Percentiles rank a stretch among this genome's conserved stretches.
These are phyloP conservation scores for Elymnias hypermnestra DNA, from an alignment of 1,140 invertebrate genomes.

Conservation along the genomic window DNA sequence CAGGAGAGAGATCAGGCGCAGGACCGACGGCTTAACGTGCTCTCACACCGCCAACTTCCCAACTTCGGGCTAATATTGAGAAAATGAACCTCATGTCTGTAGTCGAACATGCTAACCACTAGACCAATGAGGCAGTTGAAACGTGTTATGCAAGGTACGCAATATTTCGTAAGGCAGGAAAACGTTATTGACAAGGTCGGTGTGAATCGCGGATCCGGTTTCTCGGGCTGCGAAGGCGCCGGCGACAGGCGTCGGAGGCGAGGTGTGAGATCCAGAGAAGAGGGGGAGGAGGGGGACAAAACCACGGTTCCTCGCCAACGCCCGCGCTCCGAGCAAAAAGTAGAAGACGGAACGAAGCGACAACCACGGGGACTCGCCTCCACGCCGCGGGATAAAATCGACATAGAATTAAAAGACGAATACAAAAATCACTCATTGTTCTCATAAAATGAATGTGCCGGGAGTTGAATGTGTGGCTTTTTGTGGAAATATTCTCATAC, in stretches of 20 bases:
- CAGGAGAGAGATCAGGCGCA: too few relatives aligned
- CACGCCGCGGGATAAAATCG: constrained; percentile 64
- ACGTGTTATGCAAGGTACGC: too few relatives aligned
- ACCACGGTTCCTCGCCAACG: constrained; percentile 50
- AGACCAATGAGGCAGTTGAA: too few relatives aligned
- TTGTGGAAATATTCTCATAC: constrained; percentile 75
- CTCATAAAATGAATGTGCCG: constrained; percentile 75
- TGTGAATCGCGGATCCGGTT: too few relatives aligned
- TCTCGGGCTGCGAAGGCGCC: constrained; percentile 36
- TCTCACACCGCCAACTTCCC: too few relatives aligned
- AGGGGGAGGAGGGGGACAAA: constrained; percentile 35
- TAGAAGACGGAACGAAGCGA: constrained; percentile 64
- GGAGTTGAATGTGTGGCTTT: constrained; percentile 72
- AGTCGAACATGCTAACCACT: too few relatives aligned
- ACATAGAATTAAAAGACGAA: constrained; percentile 73
- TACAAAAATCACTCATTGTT: constrained; percentile 76
- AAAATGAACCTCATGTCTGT: too few relatives aligned
- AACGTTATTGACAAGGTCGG: too few relatives aligned
- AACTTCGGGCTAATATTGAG: too few relatives aligned
- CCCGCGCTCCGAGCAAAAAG: constrained; percentile 68
- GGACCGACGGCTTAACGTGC: too few relatives aligned
- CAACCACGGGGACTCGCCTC: constrained; percentile 59
- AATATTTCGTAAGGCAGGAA: too few relatives aligned
- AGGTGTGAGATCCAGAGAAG: constrained; percentile 13
- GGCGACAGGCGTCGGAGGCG: constrained; percentile 21